A percentile compares a stretch with the other conserved stretches of the same genome.
Evolutionary conservation across 2,797 vertebrate species (phyloP).

Genomic region (Trematomus bernacchii): DNA sequence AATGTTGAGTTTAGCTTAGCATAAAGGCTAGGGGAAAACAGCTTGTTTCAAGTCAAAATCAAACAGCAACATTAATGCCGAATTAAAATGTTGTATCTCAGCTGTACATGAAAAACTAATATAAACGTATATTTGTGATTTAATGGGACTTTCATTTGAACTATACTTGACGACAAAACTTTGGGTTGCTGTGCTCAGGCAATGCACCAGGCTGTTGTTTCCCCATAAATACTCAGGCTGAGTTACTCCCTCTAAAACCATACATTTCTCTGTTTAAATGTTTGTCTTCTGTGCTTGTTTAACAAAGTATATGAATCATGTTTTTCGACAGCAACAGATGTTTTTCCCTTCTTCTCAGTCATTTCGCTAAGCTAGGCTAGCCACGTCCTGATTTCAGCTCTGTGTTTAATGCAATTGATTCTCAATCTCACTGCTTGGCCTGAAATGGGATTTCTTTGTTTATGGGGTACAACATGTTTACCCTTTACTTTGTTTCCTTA

Average conservation of each 20-base stretch:
- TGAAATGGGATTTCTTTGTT: neutral
- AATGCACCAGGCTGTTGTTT: neutral
- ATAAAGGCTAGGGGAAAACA: neutral
- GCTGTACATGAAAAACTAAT: neutral
- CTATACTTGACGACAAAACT: neutral
- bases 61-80: neutral
- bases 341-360: neutral
- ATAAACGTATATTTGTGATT: neutral
- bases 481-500: slow-evolving; percentile 14
- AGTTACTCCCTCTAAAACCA: neutral
- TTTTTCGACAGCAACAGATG: neutral
- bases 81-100: neutral
- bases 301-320: neutral
- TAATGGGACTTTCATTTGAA: neutral
- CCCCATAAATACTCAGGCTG: neutral
- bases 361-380: neutral
- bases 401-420: neutral
- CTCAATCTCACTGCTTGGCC: neutral
- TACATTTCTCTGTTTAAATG: neutral
- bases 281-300: neutral
- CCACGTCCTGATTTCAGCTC: neutral
- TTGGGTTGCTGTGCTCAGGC: neutral
- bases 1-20: neutral
- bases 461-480: neutral
- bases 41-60: neutral